Evolutionary conservation across 2,113 vertebrate species (phyloP), one percentile per base, ranked within the genome.

Genomic region (Pseudopodoces humilis): DNA sequence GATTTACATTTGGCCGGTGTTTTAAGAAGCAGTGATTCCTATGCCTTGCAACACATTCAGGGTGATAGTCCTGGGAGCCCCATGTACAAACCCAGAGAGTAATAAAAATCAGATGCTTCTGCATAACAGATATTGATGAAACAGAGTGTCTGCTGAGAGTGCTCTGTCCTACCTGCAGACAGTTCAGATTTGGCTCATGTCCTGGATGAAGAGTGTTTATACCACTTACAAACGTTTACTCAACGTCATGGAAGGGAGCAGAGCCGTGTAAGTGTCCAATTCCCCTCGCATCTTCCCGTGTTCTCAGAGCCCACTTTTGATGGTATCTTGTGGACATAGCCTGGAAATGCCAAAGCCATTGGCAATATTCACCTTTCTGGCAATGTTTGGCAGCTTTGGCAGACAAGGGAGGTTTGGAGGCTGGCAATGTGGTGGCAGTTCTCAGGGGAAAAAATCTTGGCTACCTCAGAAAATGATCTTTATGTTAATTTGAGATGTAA

Each of bases 51-150:
- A 80, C 28, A 49, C 56, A 6, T 30, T 56, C 71, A 65, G 80
- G 62, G 75, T 17, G 39, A 79, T 31, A 41, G 78, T 31, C 75
- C 74, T 68, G 58, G 47, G 74, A 95, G 78, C 21, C 31, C 4
- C 30, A 68, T 31, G 74, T 18, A 78, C 93, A 64, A 25, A 81
- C 72, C 46, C 3, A 0, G 64, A 88, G 65, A 82, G 41, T 68
- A 95, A 96, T 86, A 93, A 90, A 88, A 90, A 88, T 95, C 92
- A 95, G 92, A 88, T 94, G 90, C 83, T 95, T 68, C 90, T 56
- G 13, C 27, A 33, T 53, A 93, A 88, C 4, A 96, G 88, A 78
- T 81, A 96, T 58, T 65, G 90, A 96, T 81, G 68, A 23, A 81
- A 52, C 53, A 88, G 43, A 10, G 20, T 15, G 69, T 83, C 88